Evolutionary conservation across 2,797 vertebrate species (phyloP).

Genomic region (Rhinella marina): DNA sequence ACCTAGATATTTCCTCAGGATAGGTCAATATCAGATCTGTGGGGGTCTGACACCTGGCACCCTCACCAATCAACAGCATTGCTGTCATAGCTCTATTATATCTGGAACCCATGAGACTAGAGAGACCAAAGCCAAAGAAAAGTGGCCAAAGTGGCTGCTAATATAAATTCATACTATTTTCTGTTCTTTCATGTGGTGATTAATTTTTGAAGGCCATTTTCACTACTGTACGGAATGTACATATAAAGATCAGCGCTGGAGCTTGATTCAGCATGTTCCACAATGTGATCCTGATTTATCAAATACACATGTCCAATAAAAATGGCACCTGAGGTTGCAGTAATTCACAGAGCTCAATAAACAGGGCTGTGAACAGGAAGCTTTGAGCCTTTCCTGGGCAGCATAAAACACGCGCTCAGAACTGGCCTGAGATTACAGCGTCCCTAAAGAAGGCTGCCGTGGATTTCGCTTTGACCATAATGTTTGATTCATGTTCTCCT

Average conservation of each 20-base stretch:
- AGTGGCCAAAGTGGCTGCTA: background rate
- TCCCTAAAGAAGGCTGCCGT: slow-evolving; percentile 48
- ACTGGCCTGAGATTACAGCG: slow-evolving; percentile 42
- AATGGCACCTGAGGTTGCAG: slow-evolving; percentile 46
- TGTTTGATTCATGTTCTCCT: slow-evolving; percentile 52
- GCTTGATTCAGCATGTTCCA: slow-evolving; percentile 21
- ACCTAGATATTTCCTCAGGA: no score
- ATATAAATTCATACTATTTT: background rate
- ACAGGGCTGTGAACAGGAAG: slow-evolving; percentile 33
- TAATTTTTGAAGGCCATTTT: background rate
- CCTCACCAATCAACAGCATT: background rate
- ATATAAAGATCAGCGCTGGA: background rate
- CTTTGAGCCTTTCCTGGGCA: slow-evolving; percentile 40
- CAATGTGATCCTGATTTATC: slow-evolving; percentile 50
- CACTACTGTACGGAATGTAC: background rate
- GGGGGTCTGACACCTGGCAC: no score
- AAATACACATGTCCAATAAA: slow-evolving; percentile 55
- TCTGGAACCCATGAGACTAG: background rate
- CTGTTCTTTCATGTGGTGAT: background rate
- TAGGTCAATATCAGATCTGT: no score
- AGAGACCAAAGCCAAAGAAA: background rate
- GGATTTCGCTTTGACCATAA: slow-evolving; percentile 47
- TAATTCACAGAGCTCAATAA: slow-evolving; percentile 55
- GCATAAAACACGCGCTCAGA: slow-evolving; percentile 46
- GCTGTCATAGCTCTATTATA: background rate